A percentile compares a stretch with the other conserved stretches of the same genome.
These are phyloP conservation scores for Heterocephalus glaber DNA, from an alignment of 2,113 vertebrate species.

Conservation along the genomic window DNA sequence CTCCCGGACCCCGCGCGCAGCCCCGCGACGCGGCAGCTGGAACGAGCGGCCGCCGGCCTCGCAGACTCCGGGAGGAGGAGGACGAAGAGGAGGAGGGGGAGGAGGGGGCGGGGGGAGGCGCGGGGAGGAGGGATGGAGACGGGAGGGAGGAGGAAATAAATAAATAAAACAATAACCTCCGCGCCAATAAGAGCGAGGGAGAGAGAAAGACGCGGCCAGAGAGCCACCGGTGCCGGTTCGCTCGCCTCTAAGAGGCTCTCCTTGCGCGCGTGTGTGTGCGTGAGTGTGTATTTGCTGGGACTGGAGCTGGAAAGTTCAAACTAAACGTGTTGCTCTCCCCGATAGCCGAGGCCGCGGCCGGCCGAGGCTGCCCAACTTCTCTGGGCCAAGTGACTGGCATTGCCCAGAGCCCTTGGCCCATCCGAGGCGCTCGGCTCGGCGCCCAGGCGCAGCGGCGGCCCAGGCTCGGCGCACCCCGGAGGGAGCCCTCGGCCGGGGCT, in stretches of 20 bases:
- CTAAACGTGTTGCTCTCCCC: slow-evolving; percentile 82
- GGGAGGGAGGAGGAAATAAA: slow-evolving; percentile 78
- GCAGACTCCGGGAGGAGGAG: background rate
- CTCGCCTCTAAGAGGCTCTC: slow-evolving; percentile 64
- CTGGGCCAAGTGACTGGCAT: slow-evolving; percentile 46
- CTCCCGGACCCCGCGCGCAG: background rate
- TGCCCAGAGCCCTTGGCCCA: slow-evolving; percentile 47
- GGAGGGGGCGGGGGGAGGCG: background rate
- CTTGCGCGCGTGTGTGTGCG: slow-evolving; percentile 53
- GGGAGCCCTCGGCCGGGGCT: slow-evolving; percentile 48
- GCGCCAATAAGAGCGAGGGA: slow-evolving; percentile 85
- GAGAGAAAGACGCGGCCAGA: slow-evolving; percentile 71
- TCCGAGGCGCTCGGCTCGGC: slow-evolving; percentile 31
- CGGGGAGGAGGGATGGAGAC: background rate
- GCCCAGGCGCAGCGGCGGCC: slow-evolving; percentile 47
- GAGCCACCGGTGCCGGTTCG: slow-evolving; percentile 48
- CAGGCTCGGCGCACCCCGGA: slow-evolving; percentile 1
- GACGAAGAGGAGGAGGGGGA: no score
- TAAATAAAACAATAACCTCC: slow-evolving; percentile 85
- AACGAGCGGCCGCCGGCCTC: background rate
- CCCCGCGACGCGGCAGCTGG: slow-evolving; percentile 31
- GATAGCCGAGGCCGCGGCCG: slow-evolving; percentile 24
- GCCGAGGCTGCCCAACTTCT: slow-evolving; percentile 70
- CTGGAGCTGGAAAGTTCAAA: slow-evolving; percentile 84
- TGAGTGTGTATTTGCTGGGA: slow-evolving; percentile 78